Conservation (phyloP, 2,888 invertebrate species). For the Meganola albula region DNA sequence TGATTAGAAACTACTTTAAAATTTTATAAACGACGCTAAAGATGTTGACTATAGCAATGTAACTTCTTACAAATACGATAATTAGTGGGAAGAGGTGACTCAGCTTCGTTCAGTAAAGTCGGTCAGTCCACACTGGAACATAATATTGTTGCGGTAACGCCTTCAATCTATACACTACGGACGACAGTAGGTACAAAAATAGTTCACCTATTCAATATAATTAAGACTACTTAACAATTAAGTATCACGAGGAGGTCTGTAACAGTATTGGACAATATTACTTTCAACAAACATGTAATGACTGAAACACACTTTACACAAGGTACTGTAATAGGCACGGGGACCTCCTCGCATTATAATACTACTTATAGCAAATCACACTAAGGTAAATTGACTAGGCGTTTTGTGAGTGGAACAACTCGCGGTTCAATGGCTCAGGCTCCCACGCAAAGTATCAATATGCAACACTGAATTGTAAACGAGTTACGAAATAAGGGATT, state of each 20-base stretch:
- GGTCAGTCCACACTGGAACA: slow-evolving; percentile 49
- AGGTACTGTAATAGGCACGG: slow-evolving; percentile 26
- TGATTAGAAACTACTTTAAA: too few species aligned
- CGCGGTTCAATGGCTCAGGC: slow-evolving; percentile 22
- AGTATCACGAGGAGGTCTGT: slow-evolving; percentile 64
- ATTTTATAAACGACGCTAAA: too few species aligned
- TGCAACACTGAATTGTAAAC: too few species aligned
- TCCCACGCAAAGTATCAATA: slow-evolving; percentile 31
- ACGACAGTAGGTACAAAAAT: slow-evolving; percentile 75
- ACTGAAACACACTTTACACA: slow-evolving; percentile 34
- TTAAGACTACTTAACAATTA: slow-evolving; percentile 76
- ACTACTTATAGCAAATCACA: slow-evolving; percentile 76
- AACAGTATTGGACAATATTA: slow-evolving; percentile 31
- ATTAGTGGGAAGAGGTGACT: too few species aligned
- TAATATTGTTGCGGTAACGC: slow-evolving; percentile 59
- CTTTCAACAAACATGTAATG: slow-evolving; percentile 25
- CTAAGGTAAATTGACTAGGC: slow-evolving; percentile 78
- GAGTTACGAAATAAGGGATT: too few species aligned
- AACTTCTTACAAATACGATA: too few species aligned
- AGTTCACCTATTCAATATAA: slow-evolving; percentile 74
- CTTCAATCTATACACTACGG: slow-evolving; percentile 63
- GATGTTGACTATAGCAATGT: too few species aligned
- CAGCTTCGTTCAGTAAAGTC: slow-evolving; percentile 41
- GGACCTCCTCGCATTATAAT: slow-evolving; percentile 54
- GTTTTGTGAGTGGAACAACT: slow-evolving; percentile 62